Conservation (phyloP, 1,140 invertebrate species). For the Drosophila dunni region DNA sequence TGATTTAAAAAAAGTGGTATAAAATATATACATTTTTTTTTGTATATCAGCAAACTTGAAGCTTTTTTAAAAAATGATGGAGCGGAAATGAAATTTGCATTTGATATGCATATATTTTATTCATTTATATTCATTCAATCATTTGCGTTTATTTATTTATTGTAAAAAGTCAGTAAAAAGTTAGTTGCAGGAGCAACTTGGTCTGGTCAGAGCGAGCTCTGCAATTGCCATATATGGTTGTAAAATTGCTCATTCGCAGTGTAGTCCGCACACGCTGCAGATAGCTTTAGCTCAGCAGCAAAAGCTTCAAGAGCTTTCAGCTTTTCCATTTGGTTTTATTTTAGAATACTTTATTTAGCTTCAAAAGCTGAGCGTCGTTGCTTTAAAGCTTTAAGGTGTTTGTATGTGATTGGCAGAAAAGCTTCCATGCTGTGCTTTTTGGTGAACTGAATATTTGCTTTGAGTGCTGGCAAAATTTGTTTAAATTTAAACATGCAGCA, state of each 20-base stretch:
- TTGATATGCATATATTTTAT: too few relatives aligned
- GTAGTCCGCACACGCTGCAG: background rate
- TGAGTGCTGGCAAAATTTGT: too few relatives aligned
- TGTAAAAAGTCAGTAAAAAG: constrained; percentile 2
- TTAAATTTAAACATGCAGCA: too few relatives aligned
- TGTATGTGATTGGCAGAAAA: too few relatives aligned
- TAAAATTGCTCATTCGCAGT: constrained; percentile 30
- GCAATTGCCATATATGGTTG: constrained; percentile 20
- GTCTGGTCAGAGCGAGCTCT: background rate
- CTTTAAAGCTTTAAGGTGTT: background rate
- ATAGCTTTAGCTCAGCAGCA: constrained; percentile 7
- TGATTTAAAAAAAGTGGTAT: background rate
- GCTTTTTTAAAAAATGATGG: background rate
- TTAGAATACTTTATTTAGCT: background rate
- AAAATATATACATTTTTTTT: background rate
- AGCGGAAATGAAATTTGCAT: constrained; percentile 1
- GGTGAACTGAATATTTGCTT: too few relatives aligned
- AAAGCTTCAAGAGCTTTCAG: constrained; percentile 25
- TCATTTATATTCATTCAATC: constrained; percentile 8
- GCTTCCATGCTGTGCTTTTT: too few relatives aligned
- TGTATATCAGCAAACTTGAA: background rate
- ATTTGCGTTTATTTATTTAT: background rate
- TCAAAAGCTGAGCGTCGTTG: background rate
- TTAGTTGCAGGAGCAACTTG: background rate
- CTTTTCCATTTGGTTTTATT: background rate